Base-by-base conservation (phyloP, 2,797 vertebrate genomes). In the Bryconaethiops microstoma region DNA sequence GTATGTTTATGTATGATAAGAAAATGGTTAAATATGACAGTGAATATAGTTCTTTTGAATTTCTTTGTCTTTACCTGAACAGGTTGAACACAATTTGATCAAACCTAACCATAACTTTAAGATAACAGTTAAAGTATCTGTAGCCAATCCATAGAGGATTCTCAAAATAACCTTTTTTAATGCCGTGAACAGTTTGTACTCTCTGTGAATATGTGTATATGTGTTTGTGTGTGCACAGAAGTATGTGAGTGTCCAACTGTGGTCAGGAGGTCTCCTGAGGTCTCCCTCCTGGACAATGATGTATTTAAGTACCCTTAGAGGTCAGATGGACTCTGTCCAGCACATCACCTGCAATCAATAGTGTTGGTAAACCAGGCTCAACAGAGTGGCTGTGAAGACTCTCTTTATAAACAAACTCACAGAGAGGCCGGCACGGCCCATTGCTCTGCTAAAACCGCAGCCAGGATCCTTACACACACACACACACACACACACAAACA, bases 321-420 rank as follows among this genome's bases (percentile, higher is more conserved):
- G 93, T 94, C 94, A 93, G 89, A 90, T 94, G 92, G 93, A 93
- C 92, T 92, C 86, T 90, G 83, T 88, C 87, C 85, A 90, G 84
- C 84, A 88, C 85, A 90, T 89, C 90, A 91, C 89, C 89, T 89
- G 82, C 88, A 91, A 90, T 91, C 90, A 87, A 88, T 89, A 88
- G 84, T 84, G 78, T 86, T 90, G 85, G 85, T 90, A 88, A 93
- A 94, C 88, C 91, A 94, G 93, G 89, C 93, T 92, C 91, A 92
- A 90, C 91, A 79, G 86, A 91, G 74, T 83, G 82, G 70, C 83
- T 80, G 90, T 91, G 91, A 87, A 92, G 88, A 88, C 90, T 92
- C 88, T 82, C 86, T 88, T 90, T 91, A 88, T 86, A 83, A 91
- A 88, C 86, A 90, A 89, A 86, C 89, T 86, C 90, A 89, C 88